Evolutionary conservation across 2,797 vertebrate genomes (phyloP).

Genomic region (Calcarius lapponicus): DNA sequence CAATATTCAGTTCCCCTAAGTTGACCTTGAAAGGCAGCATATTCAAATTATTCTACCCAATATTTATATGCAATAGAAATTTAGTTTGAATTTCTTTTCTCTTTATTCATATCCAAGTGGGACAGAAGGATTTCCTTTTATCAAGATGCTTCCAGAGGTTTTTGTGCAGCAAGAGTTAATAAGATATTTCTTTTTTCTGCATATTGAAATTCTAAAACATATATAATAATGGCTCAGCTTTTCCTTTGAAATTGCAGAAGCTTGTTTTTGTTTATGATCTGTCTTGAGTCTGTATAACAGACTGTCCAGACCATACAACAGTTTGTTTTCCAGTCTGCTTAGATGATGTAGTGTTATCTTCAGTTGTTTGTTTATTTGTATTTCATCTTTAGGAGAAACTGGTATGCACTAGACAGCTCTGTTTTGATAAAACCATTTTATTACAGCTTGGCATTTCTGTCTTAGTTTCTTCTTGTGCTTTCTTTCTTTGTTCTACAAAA

Average conservation of each 20-base stretch:
- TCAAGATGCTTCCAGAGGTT: neutral
- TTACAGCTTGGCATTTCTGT: constrained; percentile 22
- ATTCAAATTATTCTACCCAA: neutral
- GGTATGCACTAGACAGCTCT: constrained; percentile 35
- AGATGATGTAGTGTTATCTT: constrained; percentile 30
- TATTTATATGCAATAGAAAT: neutral
- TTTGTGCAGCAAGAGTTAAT: neutral
- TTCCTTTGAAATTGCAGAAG: constrained; percentile 31
- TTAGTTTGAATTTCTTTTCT: neutral
- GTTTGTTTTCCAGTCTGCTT: constrained; percentile 62
- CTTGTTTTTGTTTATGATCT: constrained; percentile 51
- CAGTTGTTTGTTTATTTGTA: constrained; percentile 63
- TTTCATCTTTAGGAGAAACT: constrained; percentile 59
- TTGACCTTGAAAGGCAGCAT: neutral
- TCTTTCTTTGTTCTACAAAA: constrained; percentile 10
- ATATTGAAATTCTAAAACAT: neutral
- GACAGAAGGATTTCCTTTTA: neutral
- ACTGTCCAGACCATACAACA: constrained; percentile 43
- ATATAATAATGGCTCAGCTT: neutral
- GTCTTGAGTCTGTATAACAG: constrained; percentile 34
- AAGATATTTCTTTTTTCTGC: neutral
- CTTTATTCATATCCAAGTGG: neutral
- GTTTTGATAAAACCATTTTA: constrained; percentile 42
- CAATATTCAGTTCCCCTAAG: neutral
- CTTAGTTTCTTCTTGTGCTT: neutral